Percentiles rank a stretch among this genome's conserved stretches.
Evolutionary conservation across 2,797 vertebrate species (phyloP).

Genomic region (Telmatherina bonti): DNA sequence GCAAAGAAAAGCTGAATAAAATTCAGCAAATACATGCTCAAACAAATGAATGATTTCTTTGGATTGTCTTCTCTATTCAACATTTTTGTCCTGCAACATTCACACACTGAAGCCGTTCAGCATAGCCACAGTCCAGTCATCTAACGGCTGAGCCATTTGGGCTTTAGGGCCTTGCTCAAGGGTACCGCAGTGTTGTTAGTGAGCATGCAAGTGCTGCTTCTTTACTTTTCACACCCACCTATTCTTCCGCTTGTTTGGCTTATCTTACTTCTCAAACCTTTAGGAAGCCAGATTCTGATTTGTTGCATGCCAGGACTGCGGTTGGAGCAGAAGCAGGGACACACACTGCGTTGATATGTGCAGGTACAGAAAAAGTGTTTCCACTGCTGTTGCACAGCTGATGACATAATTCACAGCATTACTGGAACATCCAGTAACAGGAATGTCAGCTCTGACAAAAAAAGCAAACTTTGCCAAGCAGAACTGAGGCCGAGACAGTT

Average conservation of each 20-base stretch:
- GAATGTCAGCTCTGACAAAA: conserved; percentile 37
- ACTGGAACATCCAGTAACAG: conserved; percentile 52
- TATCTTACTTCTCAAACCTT: not conserved
- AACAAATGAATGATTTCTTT: not conserved
- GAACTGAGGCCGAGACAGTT: conserved; percentile 9
- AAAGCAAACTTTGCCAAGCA: conserved; percentile 12
- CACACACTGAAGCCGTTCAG: not conserved
- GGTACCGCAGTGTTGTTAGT: not conserved
- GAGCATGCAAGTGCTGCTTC: not conserved
- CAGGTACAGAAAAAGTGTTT: conserved; percentile 26
- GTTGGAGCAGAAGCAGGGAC: not conserved
- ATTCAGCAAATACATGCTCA: too few species aligned
- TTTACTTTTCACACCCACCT: not conserved
- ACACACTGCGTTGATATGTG: not conserved
- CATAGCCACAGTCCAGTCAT: conserved; percentile 2
- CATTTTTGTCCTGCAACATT: not conserved
- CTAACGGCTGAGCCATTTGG: not conserved
- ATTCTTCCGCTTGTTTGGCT: not conserved
- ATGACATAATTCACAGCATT: conserved; percentile 42
- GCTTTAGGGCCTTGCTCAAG: conserved; percentile 1
- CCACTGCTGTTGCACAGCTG: conserved; percentile 10
- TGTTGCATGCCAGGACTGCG: not conserved
- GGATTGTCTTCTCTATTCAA: not conserved
- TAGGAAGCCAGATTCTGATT: not conserved
- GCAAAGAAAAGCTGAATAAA: too few species aligned